A percentile compares a stretch with the other conserved stretches of the same genome.
These are phyloP conservation scores for Isurus oxyrinchus DNA, from an alignment of 2,113 vertebrate genomes.

Conservation along the genomic window DNA sequence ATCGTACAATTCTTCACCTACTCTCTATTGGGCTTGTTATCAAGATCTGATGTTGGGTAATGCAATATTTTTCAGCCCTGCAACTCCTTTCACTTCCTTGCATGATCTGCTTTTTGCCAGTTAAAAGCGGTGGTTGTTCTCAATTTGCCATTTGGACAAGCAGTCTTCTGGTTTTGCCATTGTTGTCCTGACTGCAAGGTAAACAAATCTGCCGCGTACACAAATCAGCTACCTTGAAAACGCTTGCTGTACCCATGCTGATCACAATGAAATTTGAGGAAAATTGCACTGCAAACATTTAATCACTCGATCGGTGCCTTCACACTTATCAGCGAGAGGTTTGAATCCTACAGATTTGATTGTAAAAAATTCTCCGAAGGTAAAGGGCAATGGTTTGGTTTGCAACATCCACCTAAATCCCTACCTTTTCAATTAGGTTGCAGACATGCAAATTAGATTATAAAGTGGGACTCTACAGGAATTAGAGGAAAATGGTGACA, in stretches of 20 bases:
- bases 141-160: background rate
- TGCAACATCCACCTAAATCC: background rate
- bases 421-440: background rate
- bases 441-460: background rate
- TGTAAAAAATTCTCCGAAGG: background rate
- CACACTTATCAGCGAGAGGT: background rate
- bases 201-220: background rate
- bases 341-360: background rate
- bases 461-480: background rate
- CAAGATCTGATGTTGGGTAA: background rate
- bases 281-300: background rate
- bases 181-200: too few species aligned
- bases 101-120: background rate
- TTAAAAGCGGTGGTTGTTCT: background rate
- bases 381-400: background rate
- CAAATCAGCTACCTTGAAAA: background rate
- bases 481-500: background rate
- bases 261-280: background rate
- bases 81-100: background rate
- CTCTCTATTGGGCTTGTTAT: background rate
- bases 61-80: background rate
- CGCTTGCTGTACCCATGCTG: too few species aligned
- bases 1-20: background rate
- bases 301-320: background rate
- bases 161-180: too few species aligned